Percentiles rank a stretch among this genome's conserved stretches.
These are phyloP conservation scores for Recurvirostra avosetta DNA, from an alignment of 2,113 vertebrate species.

Conservation along the genomic window DNA sequence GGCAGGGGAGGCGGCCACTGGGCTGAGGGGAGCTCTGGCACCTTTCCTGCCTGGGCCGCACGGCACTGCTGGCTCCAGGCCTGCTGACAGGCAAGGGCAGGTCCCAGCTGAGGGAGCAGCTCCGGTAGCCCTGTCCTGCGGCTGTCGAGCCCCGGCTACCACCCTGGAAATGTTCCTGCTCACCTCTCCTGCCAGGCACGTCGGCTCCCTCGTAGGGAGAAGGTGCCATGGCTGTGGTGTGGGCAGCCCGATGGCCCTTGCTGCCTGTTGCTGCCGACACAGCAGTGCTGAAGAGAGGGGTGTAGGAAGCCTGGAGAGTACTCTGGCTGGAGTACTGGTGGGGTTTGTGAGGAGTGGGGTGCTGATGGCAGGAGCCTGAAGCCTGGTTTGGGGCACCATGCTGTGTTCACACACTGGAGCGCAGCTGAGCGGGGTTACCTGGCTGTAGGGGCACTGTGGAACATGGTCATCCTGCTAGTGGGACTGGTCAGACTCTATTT, in stretches of 20 bases:
- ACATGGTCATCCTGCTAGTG: rapidly evolving
- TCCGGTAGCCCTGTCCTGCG: rapidly evolving
- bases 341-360: too few species aligned
- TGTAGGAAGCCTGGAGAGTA: rapidly evolving
- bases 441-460: not conserved
- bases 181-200: rapidly evolving
- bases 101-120: not conserved
- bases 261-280: not conserved
- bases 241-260: not conserved
- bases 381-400: rapidly evolving
- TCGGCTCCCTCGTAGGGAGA: too few species aligned
- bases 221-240: rapidly evolving
- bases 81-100: too few species aligned
- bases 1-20: not conserved
- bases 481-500: not conserved
- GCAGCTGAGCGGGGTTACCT: too few species aligned
- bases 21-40: not conserved
- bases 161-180: rapidly evolving
- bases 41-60: not conserved
- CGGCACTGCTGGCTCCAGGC: not conserved
- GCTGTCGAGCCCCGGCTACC: rapidly evolving
- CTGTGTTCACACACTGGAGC: rapidly evolving
- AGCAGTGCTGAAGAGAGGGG: too few species aligned
- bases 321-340: rapidly evolving
- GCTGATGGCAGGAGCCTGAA: not conserved